Evolutionary conservation across 2,888 invertebrate genomes (phyloP), one percentile per base, ranked within the genome.

Genomic region (Brachyptera putata): DNA sequence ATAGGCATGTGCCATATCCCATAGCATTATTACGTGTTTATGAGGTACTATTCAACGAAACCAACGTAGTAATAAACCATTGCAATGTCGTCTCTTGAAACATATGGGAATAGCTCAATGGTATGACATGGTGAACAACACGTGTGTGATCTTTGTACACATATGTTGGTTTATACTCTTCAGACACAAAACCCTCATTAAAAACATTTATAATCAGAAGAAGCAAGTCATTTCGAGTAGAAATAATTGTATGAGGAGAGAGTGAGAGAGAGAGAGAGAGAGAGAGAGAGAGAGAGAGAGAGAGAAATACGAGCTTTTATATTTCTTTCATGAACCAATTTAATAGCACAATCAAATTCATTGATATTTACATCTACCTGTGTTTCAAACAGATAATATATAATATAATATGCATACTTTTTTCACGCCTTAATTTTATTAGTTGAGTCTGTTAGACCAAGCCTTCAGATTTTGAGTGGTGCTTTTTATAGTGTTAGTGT

Each of bases 391-490:
- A 14, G 41, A 9, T 41, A 18, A 18, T 41, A 21, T 46, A 34
- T 53, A 18, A 14, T 18, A 53, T 21, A 30, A 53, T 53, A 30
- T 50, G 14, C 13, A 36, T 18, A n/a, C n/a, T 46, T 46, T 53
- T 50, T 36, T 34, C 34, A 53, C 53, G 53, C 34, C 53, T 37
- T 34, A 53, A 53, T 53, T 53, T 46, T 53, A 53, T 53, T n/a
- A 36, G 43, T 34, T 34, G n/a, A n/a, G n/a, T n/a, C n/a, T n/a
- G n/a, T n/a, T 13, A 46, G 14, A 21, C 53, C 53, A 34, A 53
- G 22, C 53, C 53, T 53, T 24, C 24, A 53, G 18, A 46, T 34
- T 25, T 50, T 50, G 14, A 7, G 14, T 13, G n/a, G 30, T 50
- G 50, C 14, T 50, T 11, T 30, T 50, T 50, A 30, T 50, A 30